phyloP scores from a whole-genome alignment of 2,113 vertebrate species.

The Otocyon megalotis region DNA sequence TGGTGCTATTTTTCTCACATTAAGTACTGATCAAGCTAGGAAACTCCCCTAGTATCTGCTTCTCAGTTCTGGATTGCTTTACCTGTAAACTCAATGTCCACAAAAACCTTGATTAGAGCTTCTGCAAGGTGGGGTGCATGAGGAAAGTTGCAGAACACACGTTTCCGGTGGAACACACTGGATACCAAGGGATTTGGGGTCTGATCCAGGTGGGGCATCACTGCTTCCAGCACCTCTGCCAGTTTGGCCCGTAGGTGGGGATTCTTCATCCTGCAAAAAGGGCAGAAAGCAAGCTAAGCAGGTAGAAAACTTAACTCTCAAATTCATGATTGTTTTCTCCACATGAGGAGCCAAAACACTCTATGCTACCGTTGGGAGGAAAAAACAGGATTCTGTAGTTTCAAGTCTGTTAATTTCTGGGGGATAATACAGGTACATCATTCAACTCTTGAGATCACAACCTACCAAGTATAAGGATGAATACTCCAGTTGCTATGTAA shows the following conservation, averaged over 20 bases:
- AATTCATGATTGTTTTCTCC: neutral
- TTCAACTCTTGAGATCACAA: constrained; percentile 23
- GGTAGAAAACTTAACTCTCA: neutral
- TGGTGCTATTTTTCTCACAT: neutral
- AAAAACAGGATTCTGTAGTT: neutral
- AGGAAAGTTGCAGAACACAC: constrained; percentile 94
- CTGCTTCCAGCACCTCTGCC: constrained; percentile 97
- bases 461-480: neutral
- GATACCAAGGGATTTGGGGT: constrained; percentile 89
- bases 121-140: constrained; percentile 94
- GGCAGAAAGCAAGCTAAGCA: neutral
- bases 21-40: neutral
- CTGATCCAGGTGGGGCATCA: constrained; percentile 98
- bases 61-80: fast-evolving
- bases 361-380: neutral
- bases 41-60: neutral
- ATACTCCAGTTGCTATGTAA: neutral
- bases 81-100: constrained; percentile 99
- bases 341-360: neutral
- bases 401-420: neutral
- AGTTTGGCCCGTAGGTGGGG: constrained; percentile 97
- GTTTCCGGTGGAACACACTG: constrained; percentile 94
- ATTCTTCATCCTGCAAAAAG: constrained; percentile 95
- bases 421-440: neutral
- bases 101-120: constrained; percentile 97